Evolutionary conservation across 2,797 vertebrate species (phyloP).

Genomic region (Masticophis lateralis): DNA sequence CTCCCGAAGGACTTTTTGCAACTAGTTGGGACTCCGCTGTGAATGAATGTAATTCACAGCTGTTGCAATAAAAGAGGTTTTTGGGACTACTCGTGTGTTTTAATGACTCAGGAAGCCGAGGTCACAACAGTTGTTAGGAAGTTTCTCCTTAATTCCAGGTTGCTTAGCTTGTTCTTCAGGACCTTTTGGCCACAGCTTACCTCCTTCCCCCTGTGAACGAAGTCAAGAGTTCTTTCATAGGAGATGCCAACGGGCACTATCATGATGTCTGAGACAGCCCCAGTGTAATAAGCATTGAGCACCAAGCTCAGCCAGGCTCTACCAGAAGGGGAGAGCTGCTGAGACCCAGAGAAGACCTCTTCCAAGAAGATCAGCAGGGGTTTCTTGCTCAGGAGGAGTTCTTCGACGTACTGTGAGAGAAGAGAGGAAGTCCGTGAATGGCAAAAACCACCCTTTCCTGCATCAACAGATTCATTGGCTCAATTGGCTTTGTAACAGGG

Average conservation of each 20-base stretch:
- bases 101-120: too few species aligned
- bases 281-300: constrained; percentile 67
- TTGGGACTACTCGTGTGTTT: too few species aligned
- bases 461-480: background rate
- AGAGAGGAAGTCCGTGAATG: too few species aligned
- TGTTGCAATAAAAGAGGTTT: too few species aligned
- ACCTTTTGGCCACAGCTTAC: constrained; percentile 47
- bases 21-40: too few species aligned
- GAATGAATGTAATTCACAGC: too few species aligned
- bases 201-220: rapidly evolving
- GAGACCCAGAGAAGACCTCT: constrained; percentile 42
- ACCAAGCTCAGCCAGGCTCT: constrained; percentile 78
- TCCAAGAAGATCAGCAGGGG: constrained; percentile 83
- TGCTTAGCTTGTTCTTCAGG: background rate
- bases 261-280: constrained; percentile 72
- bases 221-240: constrained; percentile 72
- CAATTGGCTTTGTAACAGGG: background rate
- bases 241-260: constrained; percentile 84
- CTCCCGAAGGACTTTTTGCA: too few species aligned
- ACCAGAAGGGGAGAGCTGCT: constrained; percentile 56
- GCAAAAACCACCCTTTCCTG: background rate
- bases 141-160: background rate
- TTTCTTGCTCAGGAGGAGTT: constrained; percentile 80
- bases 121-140: too few species aligned
- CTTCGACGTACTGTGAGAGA: constrained; percentile 75